phyloP scores from a whole-genome alignment of 2,797 vertebrate genomes.

The Crocodylus rhombifer region DNA sequence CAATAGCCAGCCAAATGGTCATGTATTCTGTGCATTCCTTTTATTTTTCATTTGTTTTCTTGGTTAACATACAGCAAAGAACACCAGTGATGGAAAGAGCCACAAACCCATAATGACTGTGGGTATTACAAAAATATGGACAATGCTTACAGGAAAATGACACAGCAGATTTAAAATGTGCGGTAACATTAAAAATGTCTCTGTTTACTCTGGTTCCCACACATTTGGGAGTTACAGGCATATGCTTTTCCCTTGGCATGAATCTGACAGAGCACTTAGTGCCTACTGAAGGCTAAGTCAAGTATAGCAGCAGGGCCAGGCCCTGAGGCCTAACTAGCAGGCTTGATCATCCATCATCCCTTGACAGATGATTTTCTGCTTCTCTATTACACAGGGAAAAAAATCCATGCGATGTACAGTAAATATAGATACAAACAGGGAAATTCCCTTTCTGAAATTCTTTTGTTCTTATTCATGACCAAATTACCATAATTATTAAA shows the following conservation, averaged over 20 bases:
- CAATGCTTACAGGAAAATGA: constrained; percentile 81
- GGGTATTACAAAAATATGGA: constrained; percentile 39
- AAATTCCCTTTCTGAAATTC: neutral
- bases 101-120: constrained; percentile 69
- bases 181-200: constrained; percentile 83
- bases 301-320: constrained; percentile 80
- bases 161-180: constrained; percentile 60
- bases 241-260: constrained; percentile 86
- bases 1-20: constrained; percentile 26
- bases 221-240: constrained; percentile 85
- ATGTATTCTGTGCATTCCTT: constrained; percentile 55
- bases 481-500: constrained; percentile 15
- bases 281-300: constrained; percentile 80
- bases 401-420: neutral
- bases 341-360: constrained; percentile 81
- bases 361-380: constrained; percentile 68
- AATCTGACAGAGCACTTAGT: constrained; percentile 88
- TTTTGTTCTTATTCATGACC: neutral
- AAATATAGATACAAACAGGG: neutral
- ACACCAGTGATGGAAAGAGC: constrained; percentile 46
- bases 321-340: constrained; percentile 84
- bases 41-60: constrained; percentile 67
- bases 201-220: constrained; percentile 81
- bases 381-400: constrained; percentile 3
- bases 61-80: constrained; percentile 53